phyloP scores from a whole-genome alignment of 2,888 invertebrate species.

The Melanotus villosus region DNA sequence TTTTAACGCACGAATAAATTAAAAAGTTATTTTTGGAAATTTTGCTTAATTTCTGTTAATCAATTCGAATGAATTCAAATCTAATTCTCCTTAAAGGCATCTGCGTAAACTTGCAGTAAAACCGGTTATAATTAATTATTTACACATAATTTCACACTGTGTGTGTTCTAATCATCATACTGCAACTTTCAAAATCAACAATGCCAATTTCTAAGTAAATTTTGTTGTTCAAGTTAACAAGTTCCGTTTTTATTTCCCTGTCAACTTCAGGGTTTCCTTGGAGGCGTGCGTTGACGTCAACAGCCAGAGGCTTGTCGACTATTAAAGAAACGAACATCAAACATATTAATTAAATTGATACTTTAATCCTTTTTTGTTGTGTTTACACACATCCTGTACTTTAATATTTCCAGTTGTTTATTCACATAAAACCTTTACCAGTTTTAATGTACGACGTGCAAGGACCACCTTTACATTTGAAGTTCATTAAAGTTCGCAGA shows the following conservation, averaged over 20 bases:
- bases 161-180: no score
- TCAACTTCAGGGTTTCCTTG: not conserved
- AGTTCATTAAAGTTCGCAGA: not conserved
- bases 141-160: no score
- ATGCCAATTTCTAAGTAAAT: slow-evolving; percentile 1
- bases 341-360: not conserved
- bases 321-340: not conserved
- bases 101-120: no score
- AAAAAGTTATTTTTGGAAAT: no score
- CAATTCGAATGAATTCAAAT: no score
- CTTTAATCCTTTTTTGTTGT: not conserved
- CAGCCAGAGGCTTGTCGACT: not conserved
- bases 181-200: slow-evolving; percentile 7
- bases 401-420: not conserved
- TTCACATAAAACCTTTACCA: not conserved
- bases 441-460: not conserved
- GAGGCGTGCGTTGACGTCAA: not conserved
- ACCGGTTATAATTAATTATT: not conserved
- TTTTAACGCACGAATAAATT: no score
- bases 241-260: not conserved
- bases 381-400: not conserved
- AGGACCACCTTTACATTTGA: not conserved
- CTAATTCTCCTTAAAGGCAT: no score
- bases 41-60: no score
- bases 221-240: not conserved